Evolutionary conservation across 2,888 invertebrate genomes (phyloP), one percentile per base, ranked within the genome.

Genomic region (Asteroscopus sphinx): DNA sequence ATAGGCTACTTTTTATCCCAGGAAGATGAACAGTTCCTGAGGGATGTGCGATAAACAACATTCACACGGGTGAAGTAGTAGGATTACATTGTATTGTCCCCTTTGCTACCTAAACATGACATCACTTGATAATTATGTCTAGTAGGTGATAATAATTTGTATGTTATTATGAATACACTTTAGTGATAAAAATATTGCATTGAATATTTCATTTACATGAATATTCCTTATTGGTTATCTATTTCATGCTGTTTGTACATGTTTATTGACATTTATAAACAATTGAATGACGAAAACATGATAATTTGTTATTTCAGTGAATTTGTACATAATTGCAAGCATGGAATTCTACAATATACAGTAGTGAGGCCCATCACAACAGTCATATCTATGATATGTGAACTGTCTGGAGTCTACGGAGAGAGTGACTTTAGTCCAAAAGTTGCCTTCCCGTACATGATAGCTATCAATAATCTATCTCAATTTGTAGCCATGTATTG

Each of bases 401-500:
- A 98, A 88, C 84, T 98, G 21, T 95, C 95, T 78, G 97, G 96
- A 33, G 98, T 98, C 0, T 99, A 99, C 78, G 97, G 97, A 12
- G 99, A 99, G 88, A 99, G 99, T 77, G 96, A 97, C 85, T 99
- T 99, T 86, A 96, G 96, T 74, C 97, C 96, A 1, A 96, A 96
- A 79, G 96, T 96, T 33, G 98, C 98, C 1, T 99, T 98, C 88
- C 98, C 98, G 0, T 99, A 99, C 83, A 96, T 99, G 83, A 96
- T 98, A 63, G 96, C 97, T 13, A 91, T 97, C 7, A 99, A 99
- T 89, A 99, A 99, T 93, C 88, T 98, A 47, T 99, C 99, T 11
- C 99, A 99, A 88, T 98, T 98, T 90, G 96, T 97, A 62, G 99
- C 99, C 13, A 99, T 99, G 99, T 99, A 99, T 81, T 98, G 98